A percentile compares a stretch with the other conserved stretches of the same genome.
phyloP scores from a whole-genome alignment of 2,113 vertebrate genomes.

The Choloepus hoffmanni region DNA sequence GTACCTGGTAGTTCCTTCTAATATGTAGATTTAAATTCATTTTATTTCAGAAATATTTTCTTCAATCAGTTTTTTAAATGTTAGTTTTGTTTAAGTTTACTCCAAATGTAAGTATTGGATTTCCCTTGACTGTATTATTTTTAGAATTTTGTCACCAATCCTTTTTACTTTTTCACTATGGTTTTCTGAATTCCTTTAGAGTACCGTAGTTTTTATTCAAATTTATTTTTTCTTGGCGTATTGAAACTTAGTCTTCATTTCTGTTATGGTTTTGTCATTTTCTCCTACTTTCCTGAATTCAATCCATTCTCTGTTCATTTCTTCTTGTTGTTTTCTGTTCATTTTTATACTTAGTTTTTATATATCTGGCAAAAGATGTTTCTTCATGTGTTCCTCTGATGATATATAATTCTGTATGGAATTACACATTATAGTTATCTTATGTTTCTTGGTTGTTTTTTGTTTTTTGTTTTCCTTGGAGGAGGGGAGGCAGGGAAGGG shows the following conservation, averaged over 20 bases:
- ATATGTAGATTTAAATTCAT: background rate
- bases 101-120: background rate
- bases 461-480: no score
- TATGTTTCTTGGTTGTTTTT: background rate
- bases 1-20: background rate
- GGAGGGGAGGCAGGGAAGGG: background rate
- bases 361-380: background rate
- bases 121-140: background rate
- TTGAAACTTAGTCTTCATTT: constrained; percentile 5
- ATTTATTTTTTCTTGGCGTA: background rate
- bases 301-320: background rate
- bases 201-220: background rate
- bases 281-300: background rate
- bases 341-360: background rate
- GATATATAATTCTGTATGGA: background rate
- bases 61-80: constrained; percentile 9
- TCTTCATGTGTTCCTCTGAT: background rate
- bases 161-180: background rate
- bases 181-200: background rate
- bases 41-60: background rate
- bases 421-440: background rate
- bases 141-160: background rate
- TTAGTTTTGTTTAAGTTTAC: background rate
- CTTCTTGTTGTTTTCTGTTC: background rate
- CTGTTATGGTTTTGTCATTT: background rate